Base-by-base conservation (phyloP, 92 coral and sea anemone genomes). In the Parazoanthus swiftii region DNA sequence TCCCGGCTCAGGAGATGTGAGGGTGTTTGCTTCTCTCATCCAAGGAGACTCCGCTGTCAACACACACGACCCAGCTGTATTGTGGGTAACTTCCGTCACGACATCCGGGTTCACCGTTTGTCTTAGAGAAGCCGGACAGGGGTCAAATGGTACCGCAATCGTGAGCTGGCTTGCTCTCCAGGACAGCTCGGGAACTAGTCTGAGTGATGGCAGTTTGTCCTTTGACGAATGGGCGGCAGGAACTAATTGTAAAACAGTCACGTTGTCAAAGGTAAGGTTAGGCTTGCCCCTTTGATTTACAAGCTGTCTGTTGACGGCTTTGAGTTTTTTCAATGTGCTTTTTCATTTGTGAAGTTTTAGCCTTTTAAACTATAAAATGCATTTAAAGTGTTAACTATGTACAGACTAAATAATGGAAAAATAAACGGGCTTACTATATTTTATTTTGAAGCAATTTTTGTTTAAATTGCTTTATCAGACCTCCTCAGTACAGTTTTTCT, bases 81-180 rank as follows among this genome's bases (percentile, higher is more conserved):
- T 89, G 48, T 89, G 92, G 92, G 89, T 89, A 16, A 89, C 87
- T 29, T 89, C 92, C 29, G 81, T 90, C 20, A 78, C 92, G 48
- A 86, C 92, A 8, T 74, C 92, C 46, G 92, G 92, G 18, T 90
- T 90, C 67, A 85, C 87, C 1, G 85, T 51, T 36, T 89, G 92
- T 36, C 80, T 72, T n/a, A 86, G 92, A 6, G 89, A 90, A 9
- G 89, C 92, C 15, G 92, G 92, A 25, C 67, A 56, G 36, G 92
- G 89, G 8, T 90, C 92, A 6, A 78, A 72, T 29, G 72, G 81
- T 1, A 78, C 86, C 0, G 67, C 75, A 66, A 89, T 70, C 74
- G 54, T 90, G 15, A 90, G 29, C 75, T 90, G 92, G 92, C 86
- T 90, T 15, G 86, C 92, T 54, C 73, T 90, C 76, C 92, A 90